Evolutionary conservation across 2,797 vertebrate species (phyloP).

Genomic region (Argentina silus): DNA sequence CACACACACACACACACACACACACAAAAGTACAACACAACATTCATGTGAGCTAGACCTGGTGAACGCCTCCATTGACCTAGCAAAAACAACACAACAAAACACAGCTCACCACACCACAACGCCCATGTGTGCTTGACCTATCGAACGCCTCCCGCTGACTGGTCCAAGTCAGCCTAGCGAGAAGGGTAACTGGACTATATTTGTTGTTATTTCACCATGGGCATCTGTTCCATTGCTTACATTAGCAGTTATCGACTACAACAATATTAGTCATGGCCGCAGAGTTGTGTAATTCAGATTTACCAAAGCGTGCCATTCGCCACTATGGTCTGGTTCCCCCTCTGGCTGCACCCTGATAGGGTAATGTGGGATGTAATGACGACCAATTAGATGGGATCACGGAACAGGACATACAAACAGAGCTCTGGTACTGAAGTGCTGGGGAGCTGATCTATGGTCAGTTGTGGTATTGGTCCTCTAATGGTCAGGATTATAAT

Average conservation of each 20-base stretch:
- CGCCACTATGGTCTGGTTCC: slow-evolving; percentile 76
- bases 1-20: neutral
- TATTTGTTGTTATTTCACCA: slow-evolving; percentile 70
- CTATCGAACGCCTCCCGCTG: slow-evolving; percentile 54
- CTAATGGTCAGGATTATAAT: neutral
- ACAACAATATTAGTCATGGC: slow-evolving; percentile 74
- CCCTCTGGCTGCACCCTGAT: slow-evolving; percentile 70
- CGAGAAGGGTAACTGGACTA: slow-evolving; percentile 77
- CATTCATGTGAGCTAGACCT: neutral
- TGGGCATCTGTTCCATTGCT: slow-evolving; percentile 75
- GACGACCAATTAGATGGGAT: slow-evolving; percentile 78
- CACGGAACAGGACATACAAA: slow-evolving; percentile 78
- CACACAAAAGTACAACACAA: neutral
- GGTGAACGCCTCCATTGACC: no score
- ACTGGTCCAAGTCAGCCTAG: slow-evolving; percentile 70
- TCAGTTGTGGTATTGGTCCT: neutral
- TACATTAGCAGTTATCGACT: slow-evolving; percentile 74
- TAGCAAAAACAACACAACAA: slow-evolving; percentile 56
- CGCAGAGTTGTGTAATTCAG: slow-evolving; percentile 79
- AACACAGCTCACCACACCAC: slow-evolving; percentile 28
- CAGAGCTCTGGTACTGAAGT: slow-evolving; percentile 43
- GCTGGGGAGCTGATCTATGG: neutral
- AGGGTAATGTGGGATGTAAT: slow-evolving; percentile 81
- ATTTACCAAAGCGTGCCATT: slow-evolving; percentile 75
- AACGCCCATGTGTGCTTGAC: slow-evolving; percentile 53